Evolutionary conservation across 2,888 invertebrate species (phyloP), one percentile per base, ranked within the genome.

Genomic region (Nectonema munidae): DNA sequence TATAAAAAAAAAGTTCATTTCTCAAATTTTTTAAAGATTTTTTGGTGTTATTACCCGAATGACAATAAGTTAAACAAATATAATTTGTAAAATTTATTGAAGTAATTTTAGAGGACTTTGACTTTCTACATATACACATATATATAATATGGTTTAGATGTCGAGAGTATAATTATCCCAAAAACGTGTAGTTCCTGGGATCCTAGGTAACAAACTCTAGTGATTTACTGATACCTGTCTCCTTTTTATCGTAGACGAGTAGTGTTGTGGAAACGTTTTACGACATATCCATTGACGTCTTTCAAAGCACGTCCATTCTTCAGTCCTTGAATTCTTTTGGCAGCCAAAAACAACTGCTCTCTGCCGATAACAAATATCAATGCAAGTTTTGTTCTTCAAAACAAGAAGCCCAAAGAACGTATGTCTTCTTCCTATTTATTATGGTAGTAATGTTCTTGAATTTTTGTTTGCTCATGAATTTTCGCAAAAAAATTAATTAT

Each of bases 201-300:
- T 13, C 20, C 3, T 14, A n/a, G 25, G 11, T 21, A 14, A 14
- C 11, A 21, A 3, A n/a, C 21, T 20, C 18, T 35, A 4, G 17
- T 11, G 5, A 5, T 5, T 35, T 4, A 11, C n/a, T 3, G 17
- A n/a, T 35, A 13, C 15, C 36, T 17, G 29, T 43, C 42, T 30
- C 20, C 15, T 39, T 32, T 43, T 40, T 43, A 21, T 29, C 29
- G 6, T 45, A 65, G 64, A 62, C 65, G 33, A 83, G 86, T 61
- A 81, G 79, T 59, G 95, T 89, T 60, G 89, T 95, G 58, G 95
- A 95, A 57, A 81, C 95, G 55, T 99, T 95, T 58, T 73, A 95
- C 51, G 95, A 95, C 47, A 60, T 99, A 46, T 86, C 86, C 59
- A 89, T 99, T 44, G 95, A 99, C 54, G 83, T 95, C 32, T 89